Evolutionary conservation across 1,140 invertebrate genomes (phyloP).

Genomic region (Ostrea edulis): DNA sequence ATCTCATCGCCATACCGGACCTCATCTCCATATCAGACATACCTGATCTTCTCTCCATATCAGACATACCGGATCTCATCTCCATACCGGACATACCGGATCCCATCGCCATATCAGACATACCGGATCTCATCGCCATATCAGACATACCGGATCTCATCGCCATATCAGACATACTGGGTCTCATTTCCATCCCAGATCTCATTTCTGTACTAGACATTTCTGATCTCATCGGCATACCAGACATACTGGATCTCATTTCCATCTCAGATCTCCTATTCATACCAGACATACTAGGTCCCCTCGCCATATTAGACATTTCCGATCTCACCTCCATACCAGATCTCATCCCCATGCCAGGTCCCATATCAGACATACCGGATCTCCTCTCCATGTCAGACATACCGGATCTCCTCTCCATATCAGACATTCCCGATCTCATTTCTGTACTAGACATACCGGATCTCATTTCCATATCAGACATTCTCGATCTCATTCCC

Average conservation of each 20-base stretch:
- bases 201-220: neutral
- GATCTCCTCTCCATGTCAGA: neutral
- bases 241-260: neutral
- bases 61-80: neutral
- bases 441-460: neutral
- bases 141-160: neutral
- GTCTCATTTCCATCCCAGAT: too few relatives aligned
- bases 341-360: neutral
- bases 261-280: neutral
- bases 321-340: neutral
- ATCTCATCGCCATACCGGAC: neutral
- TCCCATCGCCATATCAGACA: neutral
- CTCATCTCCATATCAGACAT: neutral
- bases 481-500: neutral
- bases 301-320: neutral
- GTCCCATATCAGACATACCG: neutral
- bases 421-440: neutral
- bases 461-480: neutral
- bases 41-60: neutral
- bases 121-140: neutral
- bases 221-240: neutral
- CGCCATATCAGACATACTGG: neutral
- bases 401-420: neutral
- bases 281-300: neutral
- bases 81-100: neutral